phyloP scores from a whole-genome alignment of 2,797 vertebrate genomes.

The Parauchenoglanis punctatus region DNA sequence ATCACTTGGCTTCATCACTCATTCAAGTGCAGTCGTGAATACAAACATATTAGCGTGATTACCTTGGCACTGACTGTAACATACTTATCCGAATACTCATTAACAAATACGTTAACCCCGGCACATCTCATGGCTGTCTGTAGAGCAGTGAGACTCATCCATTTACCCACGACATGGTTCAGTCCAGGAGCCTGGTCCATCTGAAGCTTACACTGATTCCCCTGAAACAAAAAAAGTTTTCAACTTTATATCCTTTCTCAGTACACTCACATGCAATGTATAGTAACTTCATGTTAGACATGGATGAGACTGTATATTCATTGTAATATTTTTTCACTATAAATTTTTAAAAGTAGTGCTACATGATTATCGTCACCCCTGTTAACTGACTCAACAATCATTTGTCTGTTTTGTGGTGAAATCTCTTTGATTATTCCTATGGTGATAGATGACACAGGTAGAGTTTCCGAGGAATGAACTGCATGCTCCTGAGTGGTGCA shows the following conservation, averaged over 20 bases:
- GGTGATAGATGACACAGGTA: background rate
- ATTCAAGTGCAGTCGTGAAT: background rate
- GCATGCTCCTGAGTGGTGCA: too few relatives aligned
- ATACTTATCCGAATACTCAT: slow-evolving; percentile 76
- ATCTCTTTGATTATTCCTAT: background rate
- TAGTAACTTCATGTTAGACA: background rate
- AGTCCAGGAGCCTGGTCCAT: slow-evolving; percentile 59
- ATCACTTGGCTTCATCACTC: background rate
- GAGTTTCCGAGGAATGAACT: background rate
- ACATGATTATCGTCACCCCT: background rate
- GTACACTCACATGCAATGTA: background rate
- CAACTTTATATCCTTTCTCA: background rate
- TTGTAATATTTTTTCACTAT: background rate
- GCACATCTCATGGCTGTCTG: slow-evolving; percentile 74
- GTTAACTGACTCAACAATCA: background rate
- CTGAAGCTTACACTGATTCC: slow-evolving; percentile 79
- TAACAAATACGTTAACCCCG: slow-evolving; percentile 88
- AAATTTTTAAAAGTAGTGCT: background rate
- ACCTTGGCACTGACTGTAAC: slow-evolving; percentile 80
- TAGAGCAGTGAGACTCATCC: slow-evolving; percentile 77
- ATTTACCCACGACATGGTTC: slow-evolving; percentile 75
- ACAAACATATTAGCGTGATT: background rate
- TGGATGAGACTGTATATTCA: background rate
- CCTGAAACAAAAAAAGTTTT: slow-evolving; percentile 67
- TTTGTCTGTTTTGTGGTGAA: background rate